phyloP scores from a whole-genome alignment of 2,113 vertebrate genomes.

The Accipiter virgatus region DNA sequence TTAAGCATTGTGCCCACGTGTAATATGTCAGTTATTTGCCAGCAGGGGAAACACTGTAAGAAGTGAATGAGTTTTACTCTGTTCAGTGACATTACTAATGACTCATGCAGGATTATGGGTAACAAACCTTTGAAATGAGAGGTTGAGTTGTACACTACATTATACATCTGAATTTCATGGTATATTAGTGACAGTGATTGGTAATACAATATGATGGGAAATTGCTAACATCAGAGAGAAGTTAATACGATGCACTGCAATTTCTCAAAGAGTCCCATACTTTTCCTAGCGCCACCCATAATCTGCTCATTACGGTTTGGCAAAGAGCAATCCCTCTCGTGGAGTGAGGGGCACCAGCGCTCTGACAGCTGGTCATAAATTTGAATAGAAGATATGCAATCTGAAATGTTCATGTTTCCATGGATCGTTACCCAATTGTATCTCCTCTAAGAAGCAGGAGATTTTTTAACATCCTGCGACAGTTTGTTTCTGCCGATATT shows the following conservation, averaged over 20 bases:
- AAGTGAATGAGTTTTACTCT: slow-evolving; percentile 28
- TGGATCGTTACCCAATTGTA: slow-evolving; percentile 34
- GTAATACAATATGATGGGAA: slow-evolving; percentile 54
- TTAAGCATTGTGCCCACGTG: neutral
- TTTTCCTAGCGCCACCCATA: slow-evolving; percentile 17
- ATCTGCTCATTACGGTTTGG: slow-evolving; percentile 33
- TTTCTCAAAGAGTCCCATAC: slow-evolving; percentile 3
- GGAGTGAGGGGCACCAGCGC: neutral
- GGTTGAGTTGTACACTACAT: slow-evolving; percentile 35
- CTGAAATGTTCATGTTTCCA: slow-evolving; percentile 11
- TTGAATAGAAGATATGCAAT: neutral
- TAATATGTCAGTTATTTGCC: slow-evolving; percentile 24
- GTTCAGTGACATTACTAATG: slow-evolving; percentile 56
- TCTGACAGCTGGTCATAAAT: slow-evolving; percentile 48
- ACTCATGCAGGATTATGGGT: slow-evolving; percentile 57
- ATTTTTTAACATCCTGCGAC: slow-evolving; percentile 16
- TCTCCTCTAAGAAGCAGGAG: slow-evolving; percentile 23
- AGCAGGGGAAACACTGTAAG: neutral
- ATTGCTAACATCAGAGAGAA: slow-evolving; percentile 27
- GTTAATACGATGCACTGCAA: slow-evolving; percentile 3
- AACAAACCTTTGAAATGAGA: slow-evolving; percentile 55
- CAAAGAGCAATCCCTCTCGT: slow-evolving; percentile 17
- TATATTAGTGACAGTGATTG: slow-evolving; percentile 58
- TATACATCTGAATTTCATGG: slow-evolving; percentile 61
- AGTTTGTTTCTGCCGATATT: slow-evolving; percentile 17